phyloP scores from a whole-genome alignment of 1,140 invertebrate species.

The Calephelis nemesis region DNA sequence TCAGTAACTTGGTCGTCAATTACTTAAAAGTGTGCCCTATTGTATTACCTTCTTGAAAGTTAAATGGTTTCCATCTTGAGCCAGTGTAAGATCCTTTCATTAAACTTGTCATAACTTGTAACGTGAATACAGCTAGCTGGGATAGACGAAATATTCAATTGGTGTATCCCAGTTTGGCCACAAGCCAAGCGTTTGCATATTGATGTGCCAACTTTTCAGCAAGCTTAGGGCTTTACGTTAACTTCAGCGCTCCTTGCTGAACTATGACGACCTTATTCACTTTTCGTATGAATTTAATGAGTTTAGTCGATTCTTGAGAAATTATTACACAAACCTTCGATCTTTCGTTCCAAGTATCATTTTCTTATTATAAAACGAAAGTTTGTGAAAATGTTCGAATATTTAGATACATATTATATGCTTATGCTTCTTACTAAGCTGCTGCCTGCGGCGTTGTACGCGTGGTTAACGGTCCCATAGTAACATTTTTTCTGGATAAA shows the following conservation, averaged over 20 bases:
- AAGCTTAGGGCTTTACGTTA: slow-evolving; percentile 49
- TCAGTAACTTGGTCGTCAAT: too few species aligned
- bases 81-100: slow-evolving; percentile 14
- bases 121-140: slow-evolving; percentile 22
- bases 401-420: too few species aligned
- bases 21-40: not conserved
- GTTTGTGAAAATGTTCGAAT: too few species aligned
- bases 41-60: slow-evolving; percentile 16
- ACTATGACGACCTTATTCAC: slow-evolving; percentile 40
- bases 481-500: too few species aligned
- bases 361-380: too few species aligned
- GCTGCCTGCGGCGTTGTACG: too few species aligned
- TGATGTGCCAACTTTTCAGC: slow-evolving; percentile 60
- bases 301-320: slow-evolving; percentile 2
- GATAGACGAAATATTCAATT: slow-evolving; percentile 58
- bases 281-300: slow-evolving; percentile 50
- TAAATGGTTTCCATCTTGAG: slow-evolving; percentile 3
- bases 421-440: too few species aligned
- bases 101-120: slow-evolving; percentile 23
- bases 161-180: slow-evolving; percentile 51
- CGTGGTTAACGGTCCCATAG: too few species aligned
- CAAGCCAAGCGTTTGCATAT: slow-evolving; percentile 52
- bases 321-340: too few species aligned
- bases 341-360: too few species aligned
- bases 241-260: slow-evolving; percentile 48